Evolutionary conservation across 2,888 invertebrate species (phyloP).

Genomic region (Calameuta idolon): DNA sequence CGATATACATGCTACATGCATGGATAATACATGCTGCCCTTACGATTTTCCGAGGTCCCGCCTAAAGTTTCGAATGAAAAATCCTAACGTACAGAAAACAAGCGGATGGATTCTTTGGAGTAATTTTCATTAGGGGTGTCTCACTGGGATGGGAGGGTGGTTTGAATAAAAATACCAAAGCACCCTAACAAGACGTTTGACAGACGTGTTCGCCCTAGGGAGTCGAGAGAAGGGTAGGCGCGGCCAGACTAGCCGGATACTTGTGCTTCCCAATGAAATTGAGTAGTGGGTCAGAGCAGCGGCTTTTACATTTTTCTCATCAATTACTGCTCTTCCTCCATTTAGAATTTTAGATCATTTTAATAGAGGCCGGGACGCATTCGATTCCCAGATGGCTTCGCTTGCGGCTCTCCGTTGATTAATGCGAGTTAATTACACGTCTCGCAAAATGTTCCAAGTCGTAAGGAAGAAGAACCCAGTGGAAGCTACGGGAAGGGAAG

Average conservation of each 20-base stretch:
- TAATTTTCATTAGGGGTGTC: constrained; percentile 50
- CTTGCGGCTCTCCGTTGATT: constrained; percentile 18
- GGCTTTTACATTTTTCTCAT: constrained; percentile 24
- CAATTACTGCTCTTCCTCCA: constrained; percentile 26
- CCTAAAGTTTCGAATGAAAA: too few relatives aligned
- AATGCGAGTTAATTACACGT: constrained; percentile 22
- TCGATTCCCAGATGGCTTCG: constrained; percentile 23
- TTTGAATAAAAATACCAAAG: constrained; percentile 38
- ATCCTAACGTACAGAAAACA: not conserved
- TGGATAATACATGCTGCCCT: too few relatives aligned
- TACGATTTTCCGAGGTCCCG: too few relatives aligned
- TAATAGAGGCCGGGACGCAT: constrained; percentile 18
- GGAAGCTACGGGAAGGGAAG: too few relatives aligned
- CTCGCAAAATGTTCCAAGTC: constrained; percentile 7
- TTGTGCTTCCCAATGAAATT: constrained; percentile 46
- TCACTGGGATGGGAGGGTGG: constrained; percentile 12
- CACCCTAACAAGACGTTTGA: constrained; percentile 62
- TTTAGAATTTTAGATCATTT: constrained; percentile 21
- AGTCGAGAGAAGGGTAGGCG: constrained; percentile 34
- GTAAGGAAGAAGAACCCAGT: too few relatives aligned
- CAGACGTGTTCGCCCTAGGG: constrained; percentile 60
- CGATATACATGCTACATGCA: too few relatives aligned
- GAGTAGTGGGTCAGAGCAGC: constrained; percentile 50
- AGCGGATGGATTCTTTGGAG: constrained; percentile 46
- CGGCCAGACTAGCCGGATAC: not conserved